Evolutionary conservation across 1,140 invertebrate genomes (phyloP).

Genomic region (Hyphantria cunea): DNA sequence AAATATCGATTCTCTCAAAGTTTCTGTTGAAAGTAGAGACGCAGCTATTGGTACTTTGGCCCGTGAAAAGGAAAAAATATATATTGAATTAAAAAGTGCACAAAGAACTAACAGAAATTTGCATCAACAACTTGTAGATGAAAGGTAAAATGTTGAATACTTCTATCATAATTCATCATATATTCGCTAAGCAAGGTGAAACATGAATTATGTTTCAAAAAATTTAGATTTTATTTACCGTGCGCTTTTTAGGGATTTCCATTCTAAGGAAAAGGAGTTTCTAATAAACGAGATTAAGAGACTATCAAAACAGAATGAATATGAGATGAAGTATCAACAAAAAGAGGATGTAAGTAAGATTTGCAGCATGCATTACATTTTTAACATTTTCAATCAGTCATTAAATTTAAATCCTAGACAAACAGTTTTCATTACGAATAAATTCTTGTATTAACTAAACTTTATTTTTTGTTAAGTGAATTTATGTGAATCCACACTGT

Average conservation of each 20-base stretch:
- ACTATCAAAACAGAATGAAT: slow-evolving; percentile 27
- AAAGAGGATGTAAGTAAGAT: slow-evolving; percentile 23
- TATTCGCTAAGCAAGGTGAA: too few species aligned
- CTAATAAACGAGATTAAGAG: slow-evolving; percentile 39
- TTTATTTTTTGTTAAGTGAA: too few species aligned
- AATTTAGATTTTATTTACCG: not conserved
- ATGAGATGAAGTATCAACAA: slow-evolving; percentile 15
- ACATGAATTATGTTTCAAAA: too few species aligned
- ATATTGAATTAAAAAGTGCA: slow-evolving; percentile 38
- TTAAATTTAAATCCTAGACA: too few species aligned
- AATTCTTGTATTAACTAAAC: too few species aligned
- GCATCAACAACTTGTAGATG: slow-evolving; percentile 42
- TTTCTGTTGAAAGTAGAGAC: slow-evolving; percentile 42
- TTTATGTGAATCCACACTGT: too few species aligned
- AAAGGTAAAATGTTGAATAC: slow-evolving; percentile 35
- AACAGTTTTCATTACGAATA: too few species aligned
- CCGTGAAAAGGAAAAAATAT: slow-evolving; percentile 48
- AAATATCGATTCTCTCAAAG: slow-evolving; percentile 39
- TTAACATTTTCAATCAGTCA: not conserved
- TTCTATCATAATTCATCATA: not conserved
- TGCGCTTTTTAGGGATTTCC: slow-evolving; percentile 34
- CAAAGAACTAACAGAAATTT: slow-evolving; percentile 42
- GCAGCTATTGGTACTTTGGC: slow-evolving; percentile 40
- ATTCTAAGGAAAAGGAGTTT: slow-evolving; percentile 47
- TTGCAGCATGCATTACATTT: not conserved